Evolutionary conservation across 2,888 invertebrate species (phyloP).

Genomic region (Lasioglossum calceatum): DNA sequence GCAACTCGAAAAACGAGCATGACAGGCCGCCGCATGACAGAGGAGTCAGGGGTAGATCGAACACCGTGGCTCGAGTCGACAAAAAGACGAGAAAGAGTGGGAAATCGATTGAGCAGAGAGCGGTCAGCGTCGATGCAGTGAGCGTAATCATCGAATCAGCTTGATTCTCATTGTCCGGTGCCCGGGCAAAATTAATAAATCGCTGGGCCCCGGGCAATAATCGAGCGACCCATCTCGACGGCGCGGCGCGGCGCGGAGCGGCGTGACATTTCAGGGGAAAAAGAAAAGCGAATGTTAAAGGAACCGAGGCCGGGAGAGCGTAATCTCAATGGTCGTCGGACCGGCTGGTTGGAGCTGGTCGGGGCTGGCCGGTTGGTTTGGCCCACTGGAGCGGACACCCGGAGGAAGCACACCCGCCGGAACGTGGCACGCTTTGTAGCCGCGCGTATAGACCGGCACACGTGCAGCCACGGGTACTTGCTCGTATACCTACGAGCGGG

Average conservation of each 20-base stretch:
- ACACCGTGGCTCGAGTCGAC: not conserved
- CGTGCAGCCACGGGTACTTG: slow-evolving; percentile 65
- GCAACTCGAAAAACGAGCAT: not conserved
- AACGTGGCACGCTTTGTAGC: slow-evolving; percentile 83
- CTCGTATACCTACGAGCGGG: slow-evolving; percentile 44
- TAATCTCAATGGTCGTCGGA: slow-evolving; percentile 77
- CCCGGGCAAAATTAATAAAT: slow-evolving; percentile 57
- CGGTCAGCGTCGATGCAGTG: slow-evolving; percentile 35
- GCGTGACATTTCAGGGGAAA: slow-evolving; percentile 73
- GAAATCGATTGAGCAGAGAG: slow-evolving; percentile 17
- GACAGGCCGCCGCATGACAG: not conserved
- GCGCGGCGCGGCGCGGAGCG: not conserved
- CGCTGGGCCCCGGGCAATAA: slow-evolving; percentile 34
- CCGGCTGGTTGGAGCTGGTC: slow-evolving; percentile 70
- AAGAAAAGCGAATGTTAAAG: slow-evolving; percentile 43
- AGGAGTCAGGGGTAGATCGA: not conserved
- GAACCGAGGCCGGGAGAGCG: slow-evolving; percentile 64
- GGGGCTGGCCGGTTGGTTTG: slow-evolving; percentile 80
- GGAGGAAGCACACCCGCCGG: slow-evolving; percentile 84
- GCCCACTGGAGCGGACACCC: slow-evolving; percentile 84
- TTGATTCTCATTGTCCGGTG: slow-evolving; percentile 49
- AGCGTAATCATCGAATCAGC: slow-evolving; percentile 53
- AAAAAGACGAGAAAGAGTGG: not conserved
- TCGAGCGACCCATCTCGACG: slow-evolving; percentile 55
- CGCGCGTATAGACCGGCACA: slow-evolving; percentile 71